These are phyloP conservation scores for Linnaemya tessellans DNA, from an alignment of 2,888 invertebrate genomes.

Conservation along the genomic window DNA sequence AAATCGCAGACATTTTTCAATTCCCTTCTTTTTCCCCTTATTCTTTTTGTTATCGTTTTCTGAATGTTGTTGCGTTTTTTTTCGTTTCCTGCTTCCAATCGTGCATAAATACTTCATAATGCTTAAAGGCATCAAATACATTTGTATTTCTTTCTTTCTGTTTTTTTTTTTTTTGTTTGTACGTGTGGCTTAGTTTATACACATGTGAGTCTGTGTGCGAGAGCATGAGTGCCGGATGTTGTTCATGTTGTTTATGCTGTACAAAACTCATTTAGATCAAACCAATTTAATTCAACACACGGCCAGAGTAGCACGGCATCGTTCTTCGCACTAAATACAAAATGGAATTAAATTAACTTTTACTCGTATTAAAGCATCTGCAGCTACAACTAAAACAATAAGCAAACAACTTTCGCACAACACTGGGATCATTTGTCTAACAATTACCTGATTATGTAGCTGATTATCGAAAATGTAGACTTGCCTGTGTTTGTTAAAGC, in stretches of 20 bases:
- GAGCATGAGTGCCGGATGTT: constrained; percentile 64
- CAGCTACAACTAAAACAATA: constrained; percentile 12
- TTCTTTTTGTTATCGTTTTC: constrained; percentile 2
- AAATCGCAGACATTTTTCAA: constrained; percentile 47
- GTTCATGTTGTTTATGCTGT: constrained; percentile 62
- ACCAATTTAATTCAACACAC: constrained; percentile 51
- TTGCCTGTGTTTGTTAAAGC: not conserved
- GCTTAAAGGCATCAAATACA: constrained; percentile 62
- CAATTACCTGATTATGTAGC: constrained; percentile 50
- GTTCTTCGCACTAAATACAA: constrained; percentile 36
- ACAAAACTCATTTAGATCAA: constrained; percentile 63
- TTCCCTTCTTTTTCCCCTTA: constrained; percentile 26
- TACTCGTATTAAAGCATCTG: constrained; percentile 21
- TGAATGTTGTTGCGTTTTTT: constrained; percentile 41
- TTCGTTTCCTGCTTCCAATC: constrained; percentile 48
- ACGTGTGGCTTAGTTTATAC: not conserved
- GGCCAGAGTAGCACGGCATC: constrained; percentile 9
- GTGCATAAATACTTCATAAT: constrained; percentile 64
- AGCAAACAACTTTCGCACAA: constrained; percentile 3
- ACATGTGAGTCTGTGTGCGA: constrained; percentile 1
- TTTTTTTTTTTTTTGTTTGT: no score
- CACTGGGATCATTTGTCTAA: constrained; percentile 24
- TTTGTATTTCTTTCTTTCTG: not conserved
- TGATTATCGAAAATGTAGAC: not conserved
- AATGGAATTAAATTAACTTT: constrained; percentile 27